Conservation (phyloP, 1,140 invertebrate genomes). For the Meloidogyne chitwoodi region DNA sequence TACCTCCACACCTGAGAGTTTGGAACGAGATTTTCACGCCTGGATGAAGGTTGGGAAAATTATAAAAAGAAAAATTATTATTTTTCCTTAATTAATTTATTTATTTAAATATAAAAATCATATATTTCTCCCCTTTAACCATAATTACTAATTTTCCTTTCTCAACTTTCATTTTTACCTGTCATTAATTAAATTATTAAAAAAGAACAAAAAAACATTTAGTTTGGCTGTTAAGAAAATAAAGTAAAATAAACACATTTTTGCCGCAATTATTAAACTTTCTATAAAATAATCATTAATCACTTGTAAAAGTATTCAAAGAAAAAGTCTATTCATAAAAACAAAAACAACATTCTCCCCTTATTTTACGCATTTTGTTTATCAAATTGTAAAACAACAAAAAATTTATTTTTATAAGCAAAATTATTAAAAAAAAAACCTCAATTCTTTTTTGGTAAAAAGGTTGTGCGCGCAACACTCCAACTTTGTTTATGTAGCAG, state of each 20-base stretch:
- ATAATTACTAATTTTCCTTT: background rate
- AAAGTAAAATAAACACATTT: background rate
- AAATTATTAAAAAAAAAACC: background rate
- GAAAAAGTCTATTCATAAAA: background rate
- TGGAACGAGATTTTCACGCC: conserved; percentile 56
- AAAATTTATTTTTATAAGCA: background rate
- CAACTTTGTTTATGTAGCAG: too few relatives aligned
- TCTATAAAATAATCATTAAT: background rate
- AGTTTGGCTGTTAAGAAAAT: too few relatives aligned
- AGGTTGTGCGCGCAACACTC: too few relatives aligned
- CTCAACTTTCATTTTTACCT: background rate
- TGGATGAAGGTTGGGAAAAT: conserved; percentile 51
- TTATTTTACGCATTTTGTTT: background rate
- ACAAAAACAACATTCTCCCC: background rate
- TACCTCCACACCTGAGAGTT: conserved; percentile 51
- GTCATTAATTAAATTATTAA: background rate
- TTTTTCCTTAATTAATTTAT: background rate
- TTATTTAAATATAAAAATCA: background rate
- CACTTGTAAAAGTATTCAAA: background rate
- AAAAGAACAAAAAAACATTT: background rate
- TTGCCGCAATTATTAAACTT: background rate
- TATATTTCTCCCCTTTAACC: background rate
- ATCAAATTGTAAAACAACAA: background rate
- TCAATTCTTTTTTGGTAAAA: too few relatives aligned
- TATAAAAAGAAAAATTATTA: background rate